A percentile compares a stretch with the other conserved stretches of the same genome.
These are phyloP conservation scores for Herminia tarsipennalis DNA, from an alignment of 2,888 invertebrate species.

Conservation along the genomic window DNA sequence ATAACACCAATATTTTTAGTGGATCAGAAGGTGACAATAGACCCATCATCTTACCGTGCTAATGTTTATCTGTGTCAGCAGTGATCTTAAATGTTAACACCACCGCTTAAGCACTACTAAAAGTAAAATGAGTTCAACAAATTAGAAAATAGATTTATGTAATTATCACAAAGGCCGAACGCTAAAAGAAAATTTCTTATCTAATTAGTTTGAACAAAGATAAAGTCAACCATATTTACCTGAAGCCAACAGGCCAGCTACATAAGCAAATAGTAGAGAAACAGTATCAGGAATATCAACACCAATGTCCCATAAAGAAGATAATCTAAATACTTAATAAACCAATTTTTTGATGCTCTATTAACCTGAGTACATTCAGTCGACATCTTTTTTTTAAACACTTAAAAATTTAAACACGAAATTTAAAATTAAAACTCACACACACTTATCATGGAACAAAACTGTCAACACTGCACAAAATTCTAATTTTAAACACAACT, in stretches of 20 bases:
- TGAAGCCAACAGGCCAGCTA: slow-evolving; percentile 22
- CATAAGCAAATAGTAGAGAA: slow-evolving; percentile 59
- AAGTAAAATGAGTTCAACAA: too few species aligned
- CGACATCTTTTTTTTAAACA: slow-evolving; percentile 21
- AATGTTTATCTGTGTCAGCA: too few species aligned
- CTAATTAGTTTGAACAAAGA: neutral
- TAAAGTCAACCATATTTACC: slow-evolving; percentile 25
- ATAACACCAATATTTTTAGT: too few species aligned
- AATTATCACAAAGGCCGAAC: too few species aligned
- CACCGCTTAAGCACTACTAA: too few species aligned
- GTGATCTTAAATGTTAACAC: too few species aligned
- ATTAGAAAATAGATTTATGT: too few species aligned
- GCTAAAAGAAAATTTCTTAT: too few species aligned
- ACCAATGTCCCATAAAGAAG: slow-evolving; percentile 57
- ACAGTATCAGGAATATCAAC: slow-evolving; percentile 52
- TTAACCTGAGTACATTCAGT: slow-evolving; percentile 16
- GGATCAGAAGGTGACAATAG: too few species aligned
- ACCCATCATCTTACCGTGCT: too few species aligned
- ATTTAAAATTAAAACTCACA: neutral
- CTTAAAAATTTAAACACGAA: neutral
- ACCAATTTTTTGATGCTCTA: slow-evolving; percentile 49
- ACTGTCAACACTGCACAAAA: neutral
- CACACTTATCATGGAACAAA: neutral
- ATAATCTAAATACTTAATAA: slow-evolving; percentile 61
- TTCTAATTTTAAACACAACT: neutral